Evolutionary conservation across 37 sponge, comb jelly and placozoan genomes (phyloP).

Genomic region (Aplysina aerophoba): DNA sequence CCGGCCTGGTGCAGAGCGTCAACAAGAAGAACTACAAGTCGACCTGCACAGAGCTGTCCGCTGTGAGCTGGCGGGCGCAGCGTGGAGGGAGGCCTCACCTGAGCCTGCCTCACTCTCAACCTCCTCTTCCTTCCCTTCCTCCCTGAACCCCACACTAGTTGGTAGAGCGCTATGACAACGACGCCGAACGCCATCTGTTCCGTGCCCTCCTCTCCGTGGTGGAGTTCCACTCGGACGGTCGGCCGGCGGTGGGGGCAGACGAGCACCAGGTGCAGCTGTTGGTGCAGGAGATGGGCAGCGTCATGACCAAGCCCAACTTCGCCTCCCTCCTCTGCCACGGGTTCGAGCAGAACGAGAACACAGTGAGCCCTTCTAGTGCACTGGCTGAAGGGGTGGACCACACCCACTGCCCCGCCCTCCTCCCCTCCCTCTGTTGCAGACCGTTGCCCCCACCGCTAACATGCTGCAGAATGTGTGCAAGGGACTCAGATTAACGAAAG

Average conservation of each 20-base stretch:
- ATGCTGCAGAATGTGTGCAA: constrained; percentile 63
- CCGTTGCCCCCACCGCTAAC: constrained; percentile 55
- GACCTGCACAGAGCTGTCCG: constrained; percentile 72
- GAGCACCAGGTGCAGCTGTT: constrained; percentile 84
- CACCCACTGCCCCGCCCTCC: constrained; percentile 42
- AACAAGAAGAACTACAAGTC: constrained; percentile 89
- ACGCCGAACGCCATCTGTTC: constrained; percentile 89
- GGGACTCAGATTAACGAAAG: constrained; percentile 65
- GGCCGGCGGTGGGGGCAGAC: constrained; percentile 70
- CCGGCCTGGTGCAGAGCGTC: constrained; percentile 77
- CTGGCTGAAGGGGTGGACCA: neutral
- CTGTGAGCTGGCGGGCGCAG: constrained; percentile 41
- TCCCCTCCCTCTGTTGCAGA: neutral
- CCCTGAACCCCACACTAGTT: constrained; percentile 46
- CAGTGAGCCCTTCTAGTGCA: constrained; percentile 48
- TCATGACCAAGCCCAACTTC: constrained; percentile 89
- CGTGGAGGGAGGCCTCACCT: neutral
- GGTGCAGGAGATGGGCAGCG: constrained; percentile 69
- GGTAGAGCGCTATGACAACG: constrained; percentile 82
- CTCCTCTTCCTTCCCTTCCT: neutral
- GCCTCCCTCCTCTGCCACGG: constrained; percentile 82
- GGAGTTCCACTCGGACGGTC: constrained; percentile 81
- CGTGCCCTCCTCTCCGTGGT: constrained; percentile 78
- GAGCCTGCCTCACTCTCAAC: neutral
- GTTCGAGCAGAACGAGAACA: constrained; percentile 78